Evolutionary conservation across 2,888 invertebrate genomes (phyloP).

Genomic region (Drosophila neotestacea): DNA sequence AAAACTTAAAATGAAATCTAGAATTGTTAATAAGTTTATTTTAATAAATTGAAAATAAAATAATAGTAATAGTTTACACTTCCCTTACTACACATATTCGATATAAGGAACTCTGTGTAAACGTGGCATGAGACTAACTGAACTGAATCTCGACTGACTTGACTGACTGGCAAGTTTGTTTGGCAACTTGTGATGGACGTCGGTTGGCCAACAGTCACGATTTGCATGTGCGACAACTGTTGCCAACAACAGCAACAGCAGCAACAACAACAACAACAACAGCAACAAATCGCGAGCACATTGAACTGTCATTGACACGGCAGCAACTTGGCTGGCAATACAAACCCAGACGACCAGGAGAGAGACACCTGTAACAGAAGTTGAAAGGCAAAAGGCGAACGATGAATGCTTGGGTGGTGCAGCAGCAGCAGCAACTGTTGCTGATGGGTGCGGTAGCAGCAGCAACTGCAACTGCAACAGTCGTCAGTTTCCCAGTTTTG

Average conservation of each 20-base stretch:
- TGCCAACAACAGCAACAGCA: slow-evolving; percentile 59
- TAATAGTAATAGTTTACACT: no score
- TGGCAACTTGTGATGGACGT: slow-evolving; percentile 80
- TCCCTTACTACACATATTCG: background rate
- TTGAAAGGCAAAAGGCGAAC: slow-evolving; percentile 77
- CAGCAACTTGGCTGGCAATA: slow-evolving; percentile 52
- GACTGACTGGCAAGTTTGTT: slow-evolving; percentile 70
- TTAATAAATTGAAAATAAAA: no score
- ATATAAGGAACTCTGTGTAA: slow-evolving; percentile 21
- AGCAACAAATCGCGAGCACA: slow-evolving; percentile 76
- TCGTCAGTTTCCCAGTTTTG: slow-evolving; percentile 46
- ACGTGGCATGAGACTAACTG: slow-evolving; percentile 27
- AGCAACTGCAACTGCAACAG: slow-evolving; percentile 32
- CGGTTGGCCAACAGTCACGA: slow-evolving; percentile 76
- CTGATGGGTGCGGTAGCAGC: slow-evolving; percentile 65
- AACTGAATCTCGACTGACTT: slow-evolving; percentile 32
- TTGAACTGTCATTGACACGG: slow-evolving; percentile 84
- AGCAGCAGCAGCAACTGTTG: slow-evolving; percentile 32
- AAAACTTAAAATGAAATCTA: no score
- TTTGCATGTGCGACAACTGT: slow-evolving; percentile 81
- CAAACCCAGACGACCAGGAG: slow-evolving; percentile 40
- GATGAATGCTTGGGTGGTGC: slow-evolving; percentile 59
- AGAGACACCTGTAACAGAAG: slow-evolving; percentile 74
- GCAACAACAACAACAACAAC: slow-evolving; percentile 34
- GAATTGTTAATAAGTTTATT: no score